Conservation (phyloP, 2,888 invertebrate species). For the Scaptomyza reducta region DNA sequence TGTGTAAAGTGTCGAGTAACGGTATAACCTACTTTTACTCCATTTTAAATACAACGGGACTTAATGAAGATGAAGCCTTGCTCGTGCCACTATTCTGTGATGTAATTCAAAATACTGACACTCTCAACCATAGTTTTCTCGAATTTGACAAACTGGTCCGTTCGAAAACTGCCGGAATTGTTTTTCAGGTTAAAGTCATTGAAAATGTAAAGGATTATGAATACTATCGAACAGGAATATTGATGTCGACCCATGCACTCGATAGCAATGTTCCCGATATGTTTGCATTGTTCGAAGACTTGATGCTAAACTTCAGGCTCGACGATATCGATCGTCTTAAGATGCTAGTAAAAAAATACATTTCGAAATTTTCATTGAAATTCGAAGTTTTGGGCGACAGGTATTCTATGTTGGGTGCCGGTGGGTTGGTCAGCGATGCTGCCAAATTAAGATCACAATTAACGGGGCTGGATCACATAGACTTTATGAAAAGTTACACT, state of each 20-base stretch:
- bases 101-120: conserved; percentile 93
- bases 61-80: conserved; percentile 89
- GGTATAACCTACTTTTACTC: conserved; percentile 94
- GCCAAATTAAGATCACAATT: conserved; percentile 89
- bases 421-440: conserved; percentile 90
- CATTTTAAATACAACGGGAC: conserved; percentile 88
- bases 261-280: conserved; percentile 92
- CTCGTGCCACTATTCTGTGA: conserved; percentile 93
- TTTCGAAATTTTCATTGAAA: conserved; percentile 91
- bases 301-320: conserved; percentile 89
- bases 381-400: conserved; percentile 91
- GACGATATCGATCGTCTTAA: conserved; percentile 89
- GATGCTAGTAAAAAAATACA: conserved; percentile 91
- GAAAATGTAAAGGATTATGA: conserved; percentile 89
- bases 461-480: conserved; percentile 91
- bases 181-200: conserved; percentile 88
- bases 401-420: conserved; percentile 93
- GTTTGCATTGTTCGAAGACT: conserved; percentile 92
- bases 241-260: conserved; percentile 91
- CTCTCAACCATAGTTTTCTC: conserved; percentile 90
- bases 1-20: conserved; percentile 93
- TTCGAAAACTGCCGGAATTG: conserved; percentile 89
- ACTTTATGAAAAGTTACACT: conserved; percentile 90
- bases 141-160: conserved; percentile 92
- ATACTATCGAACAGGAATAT: conserved; percentile 90